Evolutionary conservation across 2,113 vertebrate genomes (phyloP), one percentile per base, ranked within the genome.

Genomic region (Herpailurus yagouaroundi): DNA sequence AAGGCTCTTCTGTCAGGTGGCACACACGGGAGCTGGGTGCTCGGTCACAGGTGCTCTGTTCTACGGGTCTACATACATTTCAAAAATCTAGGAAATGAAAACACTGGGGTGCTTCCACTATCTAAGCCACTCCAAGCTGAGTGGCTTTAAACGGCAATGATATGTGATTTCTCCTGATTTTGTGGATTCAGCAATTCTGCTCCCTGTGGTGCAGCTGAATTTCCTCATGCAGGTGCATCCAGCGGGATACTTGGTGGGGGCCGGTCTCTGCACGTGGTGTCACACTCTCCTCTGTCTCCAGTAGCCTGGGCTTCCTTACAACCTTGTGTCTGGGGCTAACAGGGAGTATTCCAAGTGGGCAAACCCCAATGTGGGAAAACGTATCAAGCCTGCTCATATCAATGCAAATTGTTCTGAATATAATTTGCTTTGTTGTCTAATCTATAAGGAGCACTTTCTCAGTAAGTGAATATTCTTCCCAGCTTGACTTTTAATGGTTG

Each of bases 71-170:
- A 4, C 13, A 0, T 71, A 18, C 9, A 5, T 41, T 77, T 63
- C 87, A 83, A 96, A 95, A 77, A 92, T 10, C 45, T 48, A 73
- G 38, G 48, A 92, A 64, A 23, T 38, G 18, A 52, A 83, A 69
- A 66, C 38, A 25, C 12, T 0, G 10, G 63, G 9, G 13, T 29
- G 31, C 48, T 82, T 60, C 55, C 80, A 60, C 55, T 82, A 4
- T 29, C 55, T 45, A 45, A 80, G 55, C 45, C 12, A 33, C 57
- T 55, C 29, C 45, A 63, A 77, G 83, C 21, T 5, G 14, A 45
- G 60, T 90, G 45, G 80, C 33, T 89, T 95, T 88, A 48, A 81
- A 86, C 7, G 77, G 41, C 85, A 85, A 41, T 10, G 12, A 10
- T 45, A 64, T 69, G 12, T 50, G 93, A 36, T 91, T 57, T 96